These are phyloP conservation scores for Castor canadensis DNA, from an alignment of 2,113 vertebrate species.

Conservation along the genomic window DNA sequence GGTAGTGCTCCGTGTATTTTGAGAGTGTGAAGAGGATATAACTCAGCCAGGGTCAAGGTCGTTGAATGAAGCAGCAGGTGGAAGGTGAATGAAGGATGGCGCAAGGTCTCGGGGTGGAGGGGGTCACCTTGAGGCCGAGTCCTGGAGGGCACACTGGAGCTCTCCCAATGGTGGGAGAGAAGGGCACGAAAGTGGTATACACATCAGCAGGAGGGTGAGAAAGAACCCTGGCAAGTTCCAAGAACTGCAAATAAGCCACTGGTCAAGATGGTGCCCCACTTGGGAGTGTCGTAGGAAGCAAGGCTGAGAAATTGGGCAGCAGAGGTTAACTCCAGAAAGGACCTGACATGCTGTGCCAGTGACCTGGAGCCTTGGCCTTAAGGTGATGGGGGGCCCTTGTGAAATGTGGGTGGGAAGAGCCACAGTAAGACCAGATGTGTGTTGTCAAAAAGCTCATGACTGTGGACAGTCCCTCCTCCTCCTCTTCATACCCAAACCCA, in stretches of 20 bases:
- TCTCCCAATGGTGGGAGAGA: not conserved
- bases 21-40: not conserved
- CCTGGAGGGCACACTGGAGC: not conserved
- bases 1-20: not conserved
- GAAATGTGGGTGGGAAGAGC: fast-evolving
- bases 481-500: no score
- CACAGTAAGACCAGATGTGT: fast-evolving
- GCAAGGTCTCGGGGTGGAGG: not conserved
- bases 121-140: not conserved
- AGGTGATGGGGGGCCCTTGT: not conserved
- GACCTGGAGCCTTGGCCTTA: not conserved
- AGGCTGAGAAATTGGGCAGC: not conserved
- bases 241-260: not conserved
- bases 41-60: not conserved
- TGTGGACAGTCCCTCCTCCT: no score
- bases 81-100: not conserved
- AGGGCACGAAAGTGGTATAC: fast-evolving
- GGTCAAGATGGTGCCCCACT: not conserved
- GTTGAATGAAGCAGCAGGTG: not conserved
- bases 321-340: not conserved
- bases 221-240: fast-evolving
- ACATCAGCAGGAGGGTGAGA: not conserved
- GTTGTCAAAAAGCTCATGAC: not conserved
- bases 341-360: not conserved
- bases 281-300: not conserved